These are phyloP conservation scores for Chaetura pelagica DNA, from an alignment of 2,113 vertebrate genomes.

Conservation along the genomic window DNA sequence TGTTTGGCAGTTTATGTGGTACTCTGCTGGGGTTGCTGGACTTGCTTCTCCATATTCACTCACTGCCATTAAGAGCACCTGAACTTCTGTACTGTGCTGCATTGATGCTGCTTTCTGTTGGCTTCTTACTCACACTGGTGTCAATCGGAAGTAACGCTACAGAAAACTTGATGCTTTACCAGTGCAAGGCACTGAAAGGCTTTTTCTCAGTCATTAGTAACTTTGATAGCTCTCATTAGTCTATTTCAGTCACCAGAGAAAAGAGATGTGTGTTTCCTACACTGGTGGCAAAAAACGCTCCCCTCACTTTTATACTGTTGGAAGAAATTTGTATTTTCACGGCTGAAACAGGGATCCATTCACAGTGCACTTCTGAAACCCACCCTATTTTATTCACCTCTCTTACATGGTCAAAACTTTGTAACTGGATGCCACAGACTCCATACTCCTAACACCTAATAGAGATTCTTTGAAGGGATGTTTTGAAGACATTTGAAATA, in stretches of 20 bases:
- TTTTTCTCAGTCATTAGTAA: slow-evolving; percentile 8
- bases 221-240: slow-evolving; percentile 33
- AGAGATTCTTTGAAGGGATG: slow-evolving; percentile 57
- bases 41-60: background rate
- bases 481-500: slow-evolving; percentile 67
- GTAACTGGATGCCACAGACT: slow-evolving; percentile 62
- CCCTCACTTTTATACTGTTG: background rate
- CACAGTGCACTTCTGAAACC: slow-evolving; percentile 14
- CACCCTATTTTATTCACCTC: slow-evolving; percentile 21
- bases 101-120: background rate
- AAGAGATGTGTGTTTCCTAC: slow-evolving; percentile 40
- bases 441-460: slow-evolving; percentile 51
- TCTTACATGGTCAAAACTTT: slow-evolving; percentile 41
- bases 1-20: background rate
- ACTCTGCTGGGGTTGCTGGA: background rate
- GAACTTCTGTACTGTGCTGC: background rate
- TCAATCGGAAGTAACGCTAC: background rate
- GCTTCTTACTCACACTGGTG: background rate
- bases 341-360: slow-evolving; percentile 53
- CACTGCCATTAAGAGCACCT: rapidly evolving
- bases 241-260: slow-evolving; percentile 6
- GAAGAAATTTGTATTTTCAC: slow-evolving; percentile 43
- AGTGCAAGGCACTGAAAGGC: background rate
- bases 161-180: background rate
- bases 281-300: slow-evolving; percentile 2